Evolutionary conservation across 2,888 invertebrate genomes (phyloP).

Genomic region (Camponotus fellah): DNA sequence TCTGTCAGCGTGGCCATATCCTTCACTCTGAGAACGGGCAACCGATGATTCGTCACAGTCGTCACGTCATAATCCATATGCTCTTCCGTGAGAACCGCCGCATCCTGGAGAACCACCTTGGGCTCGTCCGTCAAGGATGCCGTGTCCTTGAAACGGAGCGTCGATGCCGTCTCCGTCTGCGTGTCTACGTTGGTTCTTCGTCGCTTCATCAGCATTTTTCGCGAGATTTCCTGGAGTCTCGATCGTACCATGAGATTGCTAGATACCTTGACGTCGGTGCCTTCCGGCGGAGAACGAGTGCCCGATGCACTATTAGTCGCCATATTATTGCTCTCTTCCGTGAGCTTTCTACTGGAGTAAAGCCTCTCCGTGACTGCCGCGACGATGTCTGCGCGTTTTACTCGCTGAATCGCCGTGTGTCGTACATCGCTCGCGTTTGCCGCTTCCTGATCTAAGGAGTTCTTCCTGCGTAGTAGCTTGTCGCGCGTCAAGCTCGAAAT

Average conservation of each 20-base stretch:
- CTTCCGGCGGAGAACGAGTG: slow-evolving; percentile 77
- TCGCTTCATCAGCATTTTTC: slow-evolving; percentile 83
- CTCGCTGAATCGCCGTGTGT: slow-evolving; percentile 78
- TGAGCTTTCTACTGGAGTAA: slow-evolving; percentile 86
- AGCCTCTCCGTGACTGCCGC: slow-evolving; percentile 91
- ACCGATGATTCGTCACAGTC: neutral
- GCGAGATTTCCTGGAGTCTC: slow-evolving; percentile 83
- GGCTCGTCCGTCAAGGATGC: slow-evolving; percentile 77
- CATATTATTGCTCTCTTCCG: slow-evolving; percentile 72
- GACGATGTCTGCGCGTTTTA: slow-evolving; percentile 89
- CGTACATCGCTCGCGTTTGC: slow-evolving; percentile 43
- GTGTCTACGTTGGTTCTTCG: slow-evolving; percentile 81
- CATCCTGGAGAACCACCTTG: slow-evolving; percentile 73
- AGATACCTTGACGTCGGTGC: slow-evolving; percentile 73
- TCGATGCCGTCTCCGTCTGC: slow-evolving; percentile 79
- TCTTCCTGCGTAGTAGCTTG: slow-evolving; percentile 71
- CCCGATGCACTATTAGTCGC: slow-evolving; percentile 64
- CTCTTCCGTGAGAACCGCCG: slow-evolving; percentile 79
- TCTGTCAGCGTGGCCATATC: slow-evolving; percentile 82
- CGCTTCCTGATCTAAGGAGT: slow-evolving; percentile 75
- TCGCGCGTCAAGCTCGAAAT: slow-evolving; percentile 69
- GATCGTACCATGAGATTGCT: slow-evolving; percentile 73
- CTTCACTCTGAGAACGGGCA: slow-evolving; percentile 77
- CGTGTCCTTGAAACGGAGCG: slow-evolving; percentile 78
- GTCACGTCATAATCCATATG: slow-evolving; percentile 70